A percentile compares a stretch with the other conserved stretches of the same genome.
phyloP scores from a whole-genome alignment of 2,888 invertebrate genomes.

The Tolmerus cingulatus region DNA sequence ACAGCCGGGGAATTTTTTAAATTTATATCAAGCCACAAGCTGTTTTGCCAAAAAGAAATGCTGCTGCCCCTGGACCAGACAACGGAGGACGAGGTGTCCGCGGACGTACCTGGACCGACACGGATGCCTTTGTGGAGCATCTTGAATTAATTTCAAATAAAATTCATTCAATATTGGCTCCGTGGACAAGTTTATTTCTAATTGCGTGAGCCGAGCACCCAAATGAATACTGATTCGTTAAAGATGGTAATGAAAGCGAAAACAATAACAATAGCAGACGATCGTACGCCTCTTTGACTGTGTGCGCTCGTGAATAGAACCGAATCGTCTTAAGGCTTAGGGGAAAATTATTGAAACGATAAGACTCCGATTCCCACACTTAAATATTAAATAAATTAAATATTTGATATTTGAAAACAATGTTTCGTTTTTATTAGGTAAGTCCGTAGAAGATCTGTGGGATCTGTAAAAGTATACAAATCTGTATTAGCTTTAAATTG shows the following conservation, averaged over 20 bases:
- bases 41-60: neutral
- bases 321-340: neutral
- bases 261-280: constrained; percentile 8
- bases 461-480: neutral
- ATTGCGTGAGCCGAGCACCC: neutral
- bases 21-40: neutral
- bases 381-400: neutral
- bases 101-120: neutral
- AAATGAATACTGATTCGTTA: constrained; percentile 32
- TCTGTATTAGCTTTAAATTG: no score
- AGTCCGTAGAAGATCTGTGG: neutral
- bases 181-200: constrained; percentile 8
- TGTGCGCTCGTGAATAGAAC: neutral
- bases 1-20: neutral
- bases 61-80: neutral
- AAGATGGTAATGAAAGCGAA: constrained; percentile 21
- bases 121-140: neutral
- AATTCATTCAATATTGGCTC: constrained; percentile 34
- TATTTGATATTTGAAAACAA: neutral
- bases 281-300: neutral
- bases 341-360: neutral
- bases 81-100: neutral
- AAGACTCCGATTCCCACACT: neutral
- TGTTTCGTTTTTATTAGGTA: neutral
- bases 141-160: constrained; percentile 43